A percentile compares a stretch with the other conserved stretches of the same genome.
Conservation (phyloP, 2,888 invertebrate species). For the Hypsopygia costalis region DNA sequence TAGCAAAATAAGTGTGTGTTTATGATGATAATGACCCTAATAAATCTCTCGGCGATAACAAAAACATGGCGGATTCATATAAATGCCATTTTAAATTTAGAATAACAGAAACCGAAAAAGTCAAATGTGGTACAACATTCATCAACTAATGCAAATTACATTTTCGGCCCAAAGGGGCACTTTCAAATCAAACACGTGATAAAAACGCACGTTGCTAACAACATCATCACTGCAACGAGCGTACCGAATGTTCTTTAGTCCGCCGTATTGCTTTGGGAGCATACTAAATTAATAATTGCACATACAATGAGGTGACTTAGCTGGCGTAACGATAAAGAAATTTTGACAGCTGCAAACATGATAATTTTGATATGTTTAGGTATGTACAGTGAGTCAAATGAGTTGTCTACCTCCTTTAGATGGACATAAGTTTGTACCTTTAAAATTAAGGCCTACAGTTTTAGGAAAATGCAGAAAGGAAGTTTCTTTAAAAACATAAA, state of each 20-base stretch:
- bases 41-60: too few relatives aligned
- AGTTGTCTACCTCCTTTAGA: too few relatives aligned
- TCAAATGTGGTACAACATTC: constrained; percentile 22
- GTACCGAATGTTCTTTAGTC: constrained; percentile 60
- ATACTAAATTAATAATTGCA: constrained; percentile 74
- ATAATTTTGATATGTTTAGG: constrained; percentile 2
- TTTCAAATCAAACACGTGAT: constrained; percentile 55
- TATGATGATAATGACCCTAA: too few relatives aligned
- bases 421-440: too few relatives aligned
- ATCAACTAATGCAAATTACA: constrained; percentile 34
- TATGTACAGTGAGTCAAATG: too few relatives aligned
- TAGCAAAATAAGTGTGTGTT: too few relatives aligned
- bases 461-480: too few relatives aligned
- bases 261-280: constrained; percentile 65
- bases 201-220: constrained; percentile 63
- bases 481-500: too few relatives aligned
- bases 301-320: constrained; percentile 38
- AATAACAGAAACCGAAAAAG: too few relatives aligned
- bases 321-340: constrained; percentile 26
- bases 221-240: constrained; percentile 65
- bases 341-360: constrained; percentile 38
- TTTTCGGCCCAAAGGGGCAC: constrained; percentile 44
- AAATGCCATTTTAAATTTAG: too few relatives aligned
- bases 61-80: too few relatives aligned
- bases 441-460: too few relatives aligned